phyloP scores from a whole-genome alignment of 35 echinoderm and acorn worm species.

The Diadema setosum region DNA sequence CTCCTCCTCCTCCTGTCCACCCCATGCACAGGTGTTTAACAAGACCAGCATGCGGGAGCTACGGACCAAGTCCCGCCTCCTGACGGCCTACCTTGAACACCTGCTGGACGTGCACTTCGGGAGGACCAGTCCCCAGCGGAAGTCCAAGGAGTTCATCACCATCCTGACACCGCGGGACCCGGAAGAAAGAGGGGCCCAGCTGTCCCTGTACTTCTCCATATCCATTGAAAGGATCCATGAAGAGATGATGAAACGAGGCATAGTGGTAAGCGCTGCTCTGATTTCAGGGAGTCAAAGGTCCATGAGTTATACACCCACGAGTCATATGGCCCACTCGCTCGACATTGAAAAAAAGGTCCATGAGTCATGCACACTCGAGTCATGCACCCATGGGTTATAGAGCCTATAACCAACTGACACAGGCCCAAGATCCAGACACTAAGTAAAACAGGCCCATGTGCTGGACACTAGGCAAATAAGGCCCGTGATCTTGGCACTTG shows the following conservation, averaged over 20 bases:
- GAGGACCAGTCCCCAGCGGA: neutral
- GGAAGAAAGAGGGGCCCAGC: constrained; percentile 66
- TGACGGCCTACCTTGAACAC: constrained; percentile 37
- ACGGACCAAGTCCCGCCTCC: constrained; percentile 1
- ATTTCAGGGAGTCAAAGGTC: no score
- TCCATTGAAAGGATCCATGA: constrained; percentile 44
- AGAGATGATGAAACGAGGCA: constrained; percentile 77
- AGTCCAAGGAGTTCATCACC: constrained; percentile 26
- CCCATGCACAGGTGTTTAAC: constrained; percentile 56
- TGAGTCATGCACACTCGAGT: no score
- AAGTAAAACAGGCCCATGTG: no score
- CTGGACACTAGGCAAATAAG: no score
- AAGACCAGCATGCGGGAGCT: constrained; percentile 73
- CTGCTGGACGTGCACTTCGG: constrained; percentile 1
- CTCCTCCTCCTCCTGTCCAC: neutral
- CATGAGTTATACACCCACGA: no score
- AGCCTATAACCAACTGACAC: no score
- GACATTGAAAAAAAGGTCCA: no score
- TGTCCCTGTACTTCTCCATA: constrained; percentile 71
- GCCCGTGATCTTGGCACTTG: no score
- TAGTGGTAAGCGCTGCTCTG: constrained; percentile 48
- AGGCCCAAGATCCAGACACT: no score
- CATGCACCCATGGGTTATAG: no score
- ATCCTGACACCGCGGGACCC: constrained; percentile 59
- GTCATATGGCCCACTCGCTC: no score